A percentile compares a stretch with the other conserved stretches of the same genome.
Evolutionary conservation across 92 coral and sea anemone species (phyloP).

Genomic region (Muricea muricata): DNA sequence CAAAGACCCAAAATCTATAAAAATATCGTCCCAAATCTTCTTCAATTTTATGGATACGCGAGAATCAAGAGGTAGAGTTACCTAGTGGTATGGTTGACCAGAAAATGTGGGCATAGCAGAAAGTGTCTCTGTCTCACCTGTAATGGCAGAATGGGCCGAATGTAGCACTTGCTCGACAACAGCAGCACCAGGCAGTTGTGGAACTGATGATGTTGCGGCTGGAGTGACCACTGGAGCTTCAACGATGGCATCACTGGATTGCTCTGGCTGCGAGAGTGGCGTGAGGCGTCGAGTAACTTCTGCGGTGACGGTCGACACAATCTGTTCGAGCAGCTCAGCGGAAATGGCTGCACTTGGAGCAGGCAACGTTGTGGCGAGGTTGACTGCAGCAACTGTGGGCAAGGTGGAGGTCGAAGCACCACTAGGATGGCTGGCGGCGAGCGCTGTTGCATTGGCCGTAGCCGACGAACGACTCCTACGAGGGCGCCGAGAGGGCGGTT

Average conservation of each 20-base stretch:
- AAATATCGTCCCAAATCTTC: slow-evolving; percentile 65
- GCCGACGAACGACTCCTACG: too few relatives aligned
- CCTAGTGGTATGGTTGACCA: background rate
- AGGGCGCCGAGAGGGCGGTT: too few relatives aligned
- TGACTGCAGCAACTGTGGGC: background rate
- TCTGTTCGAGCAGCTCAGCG: background rate
- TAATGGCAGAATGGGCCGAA: background rate
- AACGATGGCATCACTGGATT: background rate
- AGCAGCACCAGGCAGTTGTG: background rate
- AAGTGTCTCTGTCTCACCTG: slow-evolving; percentile 10
- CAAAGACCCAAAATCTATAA: slow-evolving; percentile 62
- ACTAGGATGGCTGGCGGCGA: too few relatives aligned
- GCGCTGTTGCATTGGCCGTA: too few relatives aligned
- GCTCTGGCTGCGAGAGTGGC: background rate
- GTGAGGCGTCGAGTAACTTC: background rate
- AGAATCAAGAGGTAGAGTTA: slow-evolving; percentile 55
- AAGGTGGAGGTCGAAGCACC: background rate
- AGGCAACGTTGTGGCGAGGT: background rate
- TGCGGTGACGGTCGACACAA: background rate
- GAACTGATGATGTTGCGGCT: background rate
- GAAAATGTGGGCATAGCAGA: background rate
- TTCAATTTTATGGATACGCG: slow-evolving; percentile 44
- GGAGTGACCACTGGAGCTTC: background rate
- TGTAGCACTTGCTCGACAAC: background rate
- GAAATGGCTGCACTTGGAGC: too few relatives aligned